Evolutionary conservation across 2,888 invertebrate genomes (phyloP), one percentile per base, ranked within the genome.

Genomic region (Plagodis dolabraria): DNA sequence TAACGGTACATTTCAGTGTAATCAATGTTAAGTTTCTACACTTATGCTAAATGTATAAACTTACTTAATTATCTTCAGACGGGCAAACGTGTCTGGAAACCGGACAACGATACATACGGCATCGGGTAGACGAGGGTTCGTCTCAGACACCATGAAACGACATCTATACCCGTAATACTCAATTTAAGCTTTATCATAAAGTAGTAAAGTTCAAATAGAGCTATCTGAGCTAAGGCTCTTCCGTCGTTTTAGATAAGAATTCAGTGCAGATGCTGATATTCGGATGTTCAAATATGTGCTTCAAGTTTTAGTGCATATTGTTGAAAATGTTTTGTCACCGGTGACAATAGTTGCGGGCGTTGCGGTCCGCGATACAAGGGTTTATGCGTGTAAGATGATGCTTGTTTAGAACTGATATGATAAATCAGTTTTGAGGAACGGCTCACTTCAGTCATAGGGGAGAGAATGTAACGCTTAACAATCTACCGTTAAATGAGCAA

Each of bases 321-420:
- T 89, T 76, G 83, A 83, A 73, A 89, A 85, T 89, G 85, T 85
- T 80, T 82, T 86, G 88, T 75, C 69, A 63, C 58, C 75, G 74
- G 22, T 12, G 33, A 56, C 60, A 53, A 61, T 56, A 61, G 74
- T 78, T 78, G 80, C 69, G 82, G 80, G 70, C 74, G 74, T 78
- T 78, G 80, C 69, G 82, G 80, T 70, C 74, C 76, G 80, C 78
- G 87, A 87, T 89, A 87, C 76, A 82, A 78, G 83, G 89, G 89
- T 90, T 91, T 91, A 91, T 89, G 89, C 85, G 86, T 91, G 91
- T 91, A 90, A 91, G 91, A 92, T 91, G 92, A 92, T 84, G 92
- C 89, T 92, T 91, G 92, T 92, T 92, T 87, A 80, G 82, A 88
- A 88, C 85, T 85, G 90, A 90, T 92, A 91, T 92, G 92, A 92